Conservation (phyloP, 2,888 invertebrate genomes). For the Furcula furcula region DNA sequence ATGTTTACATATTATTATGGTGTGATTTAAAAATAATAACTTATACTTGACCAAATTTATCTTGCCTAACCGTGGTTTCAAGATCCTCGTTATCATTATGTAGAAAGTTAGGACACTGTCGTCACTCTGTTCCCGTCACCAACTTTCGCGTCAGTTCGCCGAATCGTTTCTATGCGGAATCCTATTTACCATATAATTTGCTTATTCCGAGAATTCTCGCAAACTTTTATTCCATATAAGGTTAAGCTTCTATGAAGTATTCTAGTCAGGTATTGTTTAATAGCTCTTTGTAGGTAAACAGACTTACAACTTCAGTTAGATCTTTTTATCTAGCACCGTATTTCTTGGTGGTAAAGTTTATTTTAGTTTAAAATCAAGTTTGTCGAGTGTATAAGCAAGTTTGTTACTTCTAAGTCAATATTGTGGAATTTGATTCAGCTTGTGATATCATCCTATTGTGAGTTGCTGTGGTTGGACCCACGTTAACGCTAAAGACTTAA, state of each 20-base stretch:
- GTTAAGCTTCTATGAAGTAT: conserved; percentile 2
- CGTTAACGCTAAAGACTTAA: conserved; percentile 1
- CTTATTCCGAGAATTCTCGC: conserved; percentile 9
- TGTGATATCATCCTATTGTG: conserved; percentile 12
- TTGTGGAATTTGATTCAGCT: conserved; percentile 9
- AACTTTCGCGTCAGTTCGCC: not conserved
- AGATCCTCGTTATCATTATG: not conserved
- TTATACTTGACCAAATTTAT: no score
- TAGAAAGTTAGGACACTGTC: not conserved
- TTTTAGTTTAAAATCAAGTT: conserved; percentile 1
- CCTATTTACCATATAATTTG: conserved; percentile 5
- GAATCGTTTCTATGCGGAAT: conserved; percentile 4
- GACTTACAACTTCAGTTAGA: conserved; percentile 2
- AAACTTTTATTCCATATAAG: conserved; percentile 15
- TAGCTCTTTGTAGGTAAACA: conserved; percentile 6
- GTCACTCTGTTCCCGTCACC: not conserved
- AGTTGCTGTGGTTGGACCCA: not conserved
- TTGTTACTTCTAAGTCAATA: conserved; percentile 4
- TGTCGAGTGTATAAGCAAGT: conserved; percentile 1
- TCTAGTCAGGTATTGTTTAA: conserved; percentile 11
- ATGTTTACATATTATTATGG: no score
- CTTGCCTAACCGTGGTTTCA: no score
- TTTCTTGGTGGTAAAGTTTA: conserved; percentile 1
- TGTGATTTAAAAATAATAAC: no score
- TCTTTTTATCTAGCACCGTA: conserved; percentile 1